Evolutionary conservation across 2,113 vertebrate genomes (phyloP), one percentile per base, ranked within the genome.

Genomic region (Porphyrio hochstetteri): DNA sequence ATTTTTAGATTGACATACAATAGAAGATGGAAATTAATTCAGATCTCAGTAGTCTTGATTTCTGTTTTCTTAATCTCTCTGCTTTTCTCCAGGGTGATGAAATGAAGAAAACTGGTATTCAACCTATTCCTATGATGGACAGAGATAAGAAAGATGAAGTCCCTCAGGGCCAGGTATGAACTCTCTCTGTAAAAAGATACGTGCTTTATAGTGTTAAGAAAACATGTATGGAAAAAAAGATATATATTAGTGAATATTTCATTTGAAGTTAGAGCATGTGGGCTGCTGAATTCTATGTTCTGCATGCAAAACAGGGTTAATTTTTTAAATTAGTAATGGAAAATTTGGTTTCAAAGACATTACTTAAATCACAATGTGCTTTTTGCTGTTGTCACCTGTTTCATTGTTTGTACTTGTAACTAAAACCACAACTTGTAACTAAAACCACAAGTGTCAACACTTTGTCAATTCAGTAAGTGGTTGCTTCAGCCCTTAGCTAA

Each of bases 61-160:
- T 77, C 63, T 65, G 7, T 81, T 88, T n/a, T 56, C 40, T 28
- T 69, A 25, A 70, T 72, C 20, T 48, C 13, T 90, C 75, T 50
- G 25, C 53, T 65, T 55, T 90, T 76, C 52, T 86, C 29, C 88
- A 99, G 99, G 99, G 99, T 1, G 99, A 99, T 92, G 99, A 99
- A 95, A 99, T 99, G 99, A 99, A 99, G 97, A 99, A 99, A 97
- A 97, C 99, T n/a, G 99, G 99, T 59, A 98, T 99, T 77, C 99
- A 99, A 35, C 99, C 99, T 7, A 99, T 99, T 56, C 98, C 99
- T 5, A 99, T 99, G 99, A 99, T 99, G 99, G 99, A 99, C 98
- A 97, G 99, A 97, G 99, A 99, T 95, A 99, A 99, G 95, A 98
- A 98, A 91, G 98, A 99, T 50, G 99, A 99, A 96, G 98, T 99